These are phyloP conservation scores for Danio albolineatus DNA, from an alignment of 2,797 vertebrate species.

Conservation along the genomic window DNA sequence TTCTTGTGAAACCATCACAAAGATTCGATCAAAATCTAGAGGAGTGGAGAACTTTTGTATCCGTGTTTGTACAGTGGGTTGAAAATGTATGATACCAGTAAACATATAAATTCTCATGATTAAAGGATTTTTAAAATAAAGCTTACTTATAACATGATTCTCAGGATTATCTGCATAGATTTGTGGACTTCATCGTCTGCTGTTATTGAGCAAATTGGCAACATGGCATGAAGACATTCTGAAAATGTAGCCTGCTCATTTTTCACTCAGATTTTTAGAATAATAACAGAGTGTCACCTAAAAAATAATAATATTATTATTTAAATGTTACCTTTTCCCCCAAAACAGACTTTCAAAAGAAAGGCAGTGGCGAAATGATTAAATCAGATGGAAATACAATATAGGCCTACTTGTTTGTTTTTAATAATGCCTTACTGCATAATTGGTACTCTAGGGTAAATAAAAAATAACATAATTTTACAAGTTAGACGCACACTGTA, in stretches of 20 bases:
- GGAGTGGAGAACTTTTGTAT: neutral
- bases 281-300: neutral
- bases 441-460: neutral
- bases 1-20: neutral
- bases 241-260: neutral
- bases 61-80: neutral
- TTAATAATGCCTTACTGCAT: neutral
- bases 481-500: too few relatives aligned
- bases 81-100: neutral
- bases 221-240: neutral
- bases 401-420: neutral
- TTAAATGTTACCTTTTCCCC: neutral
- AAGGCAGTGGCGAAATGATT: neutral
- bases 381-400: neutral
- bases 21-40: neutral
- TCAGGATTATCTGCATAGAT: too few relatives aligned
- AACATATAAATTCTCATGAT: too few relatives aligned
- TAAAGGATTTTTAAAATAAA: too few relatives aligned
- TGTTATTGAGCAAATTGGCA: neutral
- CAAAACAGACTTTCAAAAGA: too few relatives aligned
- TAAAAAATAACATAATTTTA: neutral
- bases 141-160: too few relatives aligned
- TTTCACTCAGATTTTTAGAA: neutral
- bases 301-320: neutral
- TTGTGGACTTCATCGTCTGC: neutral